Conservation (phyloP, 2,113 vertebrate species). For the Patagioenas fasciata region DNA sequence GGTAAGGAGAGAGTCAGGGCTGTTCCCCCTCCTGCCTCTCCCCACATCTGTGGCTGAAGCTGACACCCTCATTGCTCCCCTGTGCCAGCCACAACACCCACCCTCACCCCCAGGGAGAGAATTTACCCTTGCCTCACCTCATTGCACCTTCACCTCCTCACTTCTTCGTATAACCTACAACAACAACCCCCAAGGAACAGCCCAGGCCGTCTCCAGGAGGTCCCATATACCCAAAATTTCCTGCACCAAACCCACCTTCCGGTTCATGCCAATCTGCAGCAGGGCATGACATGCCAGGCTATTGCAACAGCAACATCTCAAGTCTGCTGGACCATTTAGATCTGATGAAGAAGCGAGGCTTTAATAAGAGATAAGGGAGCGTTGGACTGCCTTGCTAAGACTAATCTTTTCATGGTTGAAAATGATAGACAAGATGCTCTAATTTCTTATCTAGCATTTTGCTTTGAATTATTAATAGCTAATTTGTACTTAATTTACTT, state of each 20-base stretch:
- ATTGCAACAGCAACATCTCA: not conserved
- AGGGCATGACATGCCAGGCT: not conserved
- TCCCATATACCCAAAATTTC: not conserved
- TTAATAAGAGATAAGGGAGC: constrained; percentile 31
- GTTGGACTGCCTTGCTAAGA: not conserved
- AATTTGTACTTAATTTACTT: constrained; percentile 48
- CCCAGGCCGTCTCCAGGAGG: not conserved
- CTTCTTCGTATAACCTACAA: not conserved
- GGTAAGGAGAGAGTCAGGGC: no score
- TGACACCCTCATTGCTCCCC: not conserved
- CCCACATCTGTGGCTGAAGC: not conserved
- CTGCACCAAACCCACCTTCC: not conserved
- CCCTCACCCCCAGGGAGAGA: no score
- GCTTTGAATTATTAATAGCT: constrained; percentile 57
- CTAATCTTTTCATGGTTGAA: constrained; percentile 38
- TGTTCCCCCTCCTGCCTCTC: no score
- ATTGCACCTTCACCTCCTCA: not conserved
- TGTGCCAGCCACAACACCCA: not conserved
- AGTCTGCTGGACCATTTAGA: not conserved
- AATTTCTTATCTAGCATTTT: constrained; percentile 26
- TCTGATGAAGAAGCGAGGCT: constrained; percentile 1
- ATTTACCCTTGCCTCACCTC: not conserved
- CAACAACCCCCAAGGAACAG: not conserved
- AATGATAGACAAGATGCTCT: constrained; percentile 36
- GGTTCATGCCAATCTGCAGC: not conserved